Conservation (phyloP, 2,113 vertebrate genomes). For the Zapornia atra region DNA sequence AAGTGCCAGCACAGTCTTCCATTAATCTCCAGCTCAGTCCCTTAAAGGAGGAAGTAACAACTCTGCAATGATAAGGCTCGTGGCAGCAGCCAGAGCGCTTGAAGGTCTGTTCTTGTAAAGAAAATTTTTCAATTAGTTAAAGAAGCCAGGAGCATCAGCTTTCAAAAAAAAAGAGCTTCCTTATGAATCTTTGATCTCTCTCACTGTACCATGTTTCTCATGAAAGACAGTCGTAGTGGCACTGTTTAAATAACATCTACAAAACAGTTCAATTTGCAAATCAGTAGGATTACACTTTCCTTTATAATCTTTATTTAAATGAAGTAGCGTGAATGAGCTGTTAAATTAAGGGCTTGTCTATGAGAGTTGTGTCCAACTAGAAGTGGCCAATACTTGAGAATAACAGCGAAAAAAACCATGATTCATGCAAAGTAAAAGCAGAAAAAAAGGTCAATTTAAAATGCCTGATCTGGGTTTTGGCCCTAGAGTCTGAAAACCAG, state of each 20-base stretch:
- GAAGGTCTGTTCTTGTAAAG: conserved; percentile 78
- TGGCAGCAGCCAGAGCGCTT: conserved; percentile 70
- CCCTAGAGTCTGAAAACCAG: neutral
- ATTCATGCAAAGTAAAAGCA: neutral
- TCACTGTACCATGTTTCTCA: conserved; percentile 67
- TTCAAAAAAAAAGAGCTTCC: conserved; percentile 71
- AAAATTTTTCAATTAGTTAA: conserved; percentile 80
- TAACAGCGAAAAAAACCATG: neutral
- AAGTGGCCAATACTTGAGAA: conserved; percentile 50
- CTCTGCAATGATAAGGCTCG: conserved; percentile 69
- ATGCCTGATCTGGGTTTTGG: neutral
- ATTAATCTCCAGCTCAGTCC: conserved; percentile 71
- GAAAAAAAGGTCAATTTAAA: neutral
- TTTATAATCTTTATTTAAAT: conserved; percentile 66
- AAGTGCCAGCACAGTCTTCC: conserved; percentile 50
- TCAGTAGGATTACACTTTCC: conserved; percentile 61
- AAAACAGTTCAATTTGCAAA: conserved; percentile 75
- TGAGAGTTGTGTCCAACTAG: conserved; percentile 8
- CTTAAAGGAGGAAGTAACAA: conserved; percentile 72
- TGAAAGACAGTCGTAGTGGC: conserved; percentile 49
- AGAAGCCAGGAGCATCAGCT: conserved; percentile 73
- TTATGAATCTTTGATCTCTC: conserved; percentile 75
- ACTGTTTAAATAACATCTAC: conserved; percentile 67
- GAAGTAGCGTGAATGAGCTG: conserved; percentile 48
- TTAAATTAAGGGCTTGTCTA: conserved; percentile 54